Evolutionary conservation across 1,140 invertebrate genomes (phyloP).

Genomic region (Phymorhynchus buccinoides): DNA sequence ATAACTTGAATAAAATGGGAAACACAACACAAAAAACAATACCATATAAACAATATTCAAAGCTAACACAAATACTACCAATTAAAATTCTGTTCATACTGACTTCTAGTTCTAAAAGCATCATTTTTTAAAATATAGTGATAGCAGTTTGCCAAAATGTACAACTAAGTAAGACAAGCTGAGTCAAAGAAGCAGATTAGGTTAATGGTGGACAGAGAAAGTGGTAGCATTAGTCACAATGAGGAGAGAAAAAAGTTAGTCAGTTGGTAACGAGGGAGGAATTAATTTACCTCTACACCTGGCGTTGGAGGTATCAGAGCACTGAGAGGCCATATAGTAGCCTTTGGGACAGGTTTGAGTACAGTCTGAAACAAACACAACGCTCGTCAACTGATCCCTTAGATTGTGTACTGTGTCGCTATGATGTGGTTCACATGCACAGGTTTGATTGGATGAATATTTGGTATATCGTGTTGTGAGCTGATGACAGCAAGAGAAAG

Average conservation of each 20-base stretch:
- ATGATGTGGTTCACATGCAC: background rate
- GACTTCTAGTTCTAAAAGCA: background rate
- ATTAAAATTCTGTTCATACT: background rate
- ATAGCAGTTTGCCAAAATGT: background rate
- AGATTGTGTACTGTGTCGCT: background rate
- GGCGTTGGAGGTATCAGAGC: slow-evolving; percentile 50
- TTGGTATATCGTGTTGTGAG: background rate
- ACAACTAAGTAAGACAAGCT: background rate
- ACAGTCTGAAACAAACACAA: slow-evolving; percentile 55
- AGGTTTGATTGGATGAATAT: background rate
- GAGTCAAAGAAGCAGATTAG: background rate
- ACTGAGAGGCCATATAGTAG: slow-evolving; percentile 56
- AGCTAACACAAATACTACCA: background rate
- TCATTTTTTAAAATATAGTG: too few relatives aligned
- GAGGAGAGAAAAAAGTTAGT: background rate
- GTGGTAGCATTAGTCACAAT: background rate
- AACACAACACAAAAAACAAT: background rate
- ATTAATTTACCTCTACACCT: slow-evolving; percentile 56
- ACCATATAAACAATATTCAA: background rate
- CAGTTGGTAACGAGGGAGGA: background rate
- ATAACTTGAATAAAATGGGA: too few relatives aligned
- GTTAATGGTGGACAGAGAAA: background rate
- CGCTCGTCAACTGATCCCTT: slow-evolving; percentile 5
- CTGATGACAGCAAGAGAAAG: background rate
- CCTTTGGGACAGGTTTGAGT: slow-evolving; percentile 57